These are phyloP conservation scores for Electrona antarctica DNA, from an alignment of 2,113 vertebrate genomes.

Conservation along the genomic window DNA sequence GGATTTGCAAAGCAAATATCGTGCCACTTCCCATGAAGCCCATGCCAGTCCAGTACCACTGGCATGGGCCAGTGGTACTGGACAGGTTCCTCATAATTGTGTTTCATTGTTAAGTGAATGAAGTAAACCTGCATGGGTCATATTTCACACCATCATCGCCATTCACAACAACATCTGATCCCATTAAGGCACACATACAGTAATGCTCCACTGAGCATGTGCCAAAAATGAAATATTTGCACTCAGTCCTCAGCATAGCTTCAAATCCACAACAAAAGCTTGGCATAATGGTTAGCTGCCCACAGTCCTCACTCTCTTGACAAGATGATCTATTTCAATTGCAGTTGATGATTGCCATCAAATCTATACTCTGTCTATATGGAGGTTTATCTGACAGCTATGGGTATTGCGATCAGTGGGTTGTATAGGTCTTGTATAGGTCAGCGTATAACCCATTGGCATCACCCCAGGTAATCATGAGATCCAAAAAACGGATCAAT, in stretches of 20 bases:
- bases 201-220: conserved; percentile 41
- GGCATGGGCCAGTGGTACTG: too few species aligned
- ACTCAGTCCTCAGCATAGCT: conserved; percentile 20
- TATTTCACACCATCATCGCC: conserved; percentile 14
- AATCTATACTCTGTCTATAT: too few species aligned
- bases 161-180: background rate
- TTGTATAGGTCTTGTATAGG: too few species aligned
- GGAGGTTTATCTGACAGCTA: too few species aligned
- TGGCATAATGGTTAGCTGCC: background rate
- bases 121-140: conserved; percentile 19
- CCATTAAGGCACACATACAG: conserved; percentile 15
- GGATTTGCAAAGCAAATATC: too few species aligned
- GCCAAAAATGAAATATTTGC: conserved; percentile 48
- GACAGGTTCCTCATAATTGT: background rate
- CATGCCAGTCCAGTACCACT: too few species aligned
- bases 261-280: conserved; percentile 23
- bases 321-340: background rate
- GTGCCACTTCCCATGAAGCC: background rate
- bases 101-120: conserved; percentile 25
- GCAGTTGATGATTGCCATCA: conserved; percentile 18
- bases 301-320: background rate
- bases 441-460: too few species aligned
- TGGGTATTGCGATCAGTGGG: too few species aligned
- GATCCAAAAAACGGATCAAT: too few species aligned
- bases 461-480: too few species aligned